Conservation (phyloP, 92 coral and sea anemone species). For the Isaurus tuberculatus region DNA sequence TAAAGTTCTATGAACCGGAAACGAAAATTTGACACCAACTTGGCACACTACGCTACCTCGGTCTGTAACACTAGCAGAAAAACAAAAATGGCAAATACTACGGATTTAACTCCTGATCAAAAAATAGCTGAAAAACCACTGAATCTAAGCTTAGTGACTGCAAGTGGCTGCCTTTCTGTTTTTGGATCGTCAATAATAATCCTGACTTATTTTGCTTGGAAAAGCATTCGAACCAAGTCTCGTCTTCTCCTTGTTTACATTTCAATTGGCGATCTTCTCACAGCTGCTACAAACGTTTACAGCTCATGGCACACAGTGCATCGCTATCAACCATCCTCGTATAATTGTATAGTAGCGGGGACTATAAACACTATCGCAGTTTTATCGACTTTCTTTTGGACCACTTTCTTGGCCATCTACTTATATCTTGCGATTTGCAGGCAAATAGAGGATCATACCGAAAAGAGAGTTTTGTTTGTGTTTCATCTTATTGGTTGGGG, state of each 20-base stretch:
- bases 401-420: conserved; percentile 72
- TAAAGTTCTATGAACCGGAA: no score
- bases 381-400: conserved; percentile 94
- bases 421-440: conserved; percentile 72
- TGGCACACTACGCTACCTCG: no score
- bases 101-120: background rate
- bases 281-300: conserved; percentile 36
- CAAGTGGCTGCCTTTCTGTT: conserved; percentile 56
- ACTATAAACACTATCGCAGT: conserved; percentile 75
- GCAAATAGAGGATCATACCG: conserved; percentile 59
- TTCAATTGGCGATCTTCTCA: conserved; percentile 70
- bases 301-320: conserved; percentile 47
- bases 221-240: conserved; percentile 63
- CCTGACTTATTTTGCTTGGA: conserved; percentile 65
- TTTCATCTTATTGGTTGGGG: conserved; percentile 87
- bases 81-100: background rate
- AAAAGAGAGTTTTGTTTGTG: conserved; percentile 56
- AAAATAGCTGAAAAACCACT: background rate
- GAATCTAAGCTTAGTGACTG: background rate
- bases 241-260: conserved; percentile 70
- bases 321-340: background rate
- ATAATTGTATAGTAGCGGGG: conserved; percentile 58
- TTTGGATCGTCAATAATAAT: conserved; percentile 64
- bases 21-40: no score
- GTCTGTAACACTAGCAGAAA: no score